phyloP scores from a whole-genome alignment of 35 echinoderm and acorn worm genomes.

The Amphiura filiformis region DNA sequence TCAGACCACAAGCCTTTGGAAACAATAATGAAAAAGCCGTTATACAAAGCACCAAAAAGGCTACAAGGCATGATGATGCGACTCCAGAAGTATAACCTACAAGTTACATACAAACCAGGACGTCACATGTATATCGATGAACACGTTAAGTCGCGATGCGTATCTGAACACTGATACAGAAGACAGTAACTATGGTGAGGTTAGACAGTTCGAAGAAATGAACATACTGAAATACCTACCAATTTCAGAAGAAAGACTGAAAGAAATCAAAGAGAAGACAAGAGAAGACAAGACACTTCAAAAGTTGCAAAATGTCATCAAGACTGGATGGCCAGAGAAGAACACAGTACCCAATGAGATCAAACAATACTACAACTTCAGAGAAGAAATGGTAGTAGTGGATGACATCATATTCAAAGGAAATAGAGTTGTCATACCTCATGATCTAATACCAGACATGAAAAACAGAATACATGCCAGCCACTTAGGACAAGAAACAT shows the following conservation, averaged over 20 bases:
- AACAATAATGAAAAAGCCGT: constrained; percentile 51
- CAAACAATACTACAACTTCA: neutral
- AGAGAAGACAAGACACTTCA: neutral
- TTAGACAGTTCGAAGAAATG: neutral
- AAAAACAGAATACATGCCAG: neutral
- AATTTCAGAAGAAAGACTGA: neutral
- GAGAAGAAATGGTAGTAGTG: neutral
- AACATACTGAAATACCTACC: neutral
- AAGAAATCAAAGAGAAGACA: neutral
- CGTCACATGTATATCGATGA: constrained; percentile 47
- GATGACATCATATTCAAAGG: neutral
- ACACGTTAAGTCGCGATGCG: constrained; percentile 43
- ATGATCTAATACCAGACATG: neutral
- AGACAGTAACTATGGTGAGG: neutral
- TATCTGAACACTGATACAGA: neutral
- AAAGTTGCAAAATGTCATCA: neutral
- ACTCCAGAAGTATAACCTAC: constrained; percentile 65
- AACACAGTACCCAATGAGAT: neutral
- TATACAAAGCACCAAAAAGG: constrained; percentile 60
- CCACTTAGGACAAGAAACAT: neutral
- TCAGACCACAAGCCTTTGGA: constrained; percentile 75
- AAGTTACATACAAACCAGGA: constrained; percentile 40
- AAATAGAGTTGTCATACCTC: constrained; percentile 60
- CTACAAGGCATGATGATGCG: constrained; percentile 59
- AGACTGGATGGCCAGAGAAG: neutral